Base-by-base conservation (phyloP, 2,113 vertebrate genomes). In the Anolis sagrei region DNA sequence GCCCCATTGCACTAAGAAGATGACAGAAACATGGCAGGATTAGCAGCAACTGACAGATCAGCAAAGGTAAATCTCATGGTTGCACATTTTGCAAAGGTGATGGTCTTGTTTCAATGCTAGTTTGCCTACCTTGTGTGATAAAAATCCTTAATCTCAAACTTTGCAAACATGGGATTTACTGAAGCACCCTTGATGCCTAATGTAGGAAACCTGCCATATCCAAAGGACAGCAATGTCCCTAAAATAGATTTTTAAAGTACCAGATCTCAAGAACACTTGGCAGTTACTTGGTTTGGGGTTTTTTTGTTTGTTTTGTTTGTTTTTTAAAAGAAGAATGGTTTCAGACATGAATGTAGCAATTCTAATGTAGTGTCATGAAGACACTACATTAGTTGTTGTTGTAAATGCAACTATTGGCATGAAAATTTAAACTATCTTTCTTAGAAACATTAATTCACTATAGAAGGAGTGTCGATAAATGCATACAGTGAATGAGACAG, bases 401-500 rank as follows among this genome's bases (percentile, higher is more conserved):
- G 4, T 74, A 89, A 51, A 86, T 39, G 0, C 0, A 13, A 72
- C 87, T 48, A 69, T 36, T 68, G 19, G 49, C 64, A 88, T 61
- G 48, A 68, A 86, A 87, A 14, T 36, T 39, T 48, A 3, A 89
- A 80, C 18, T 61, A 73, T 44, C 19, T 85, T 39, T 82, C 51
- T 72, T 64, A 86, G 77, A 48, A 84, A 36, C 25, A 87, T 66
- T 62, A 82, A 0, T 0, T 84, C 87, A 86, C 79, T 87, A 81
- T 48, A 90, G 90, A 23, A 39, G 68, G 76, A 78, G 34, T 61
- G 51, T 44, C 86, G 66, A 39, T 92, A 91, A 93, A 90, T 79
- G 76, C 84, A 81, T 34, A 76, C 34, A 68, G 77, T 76, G 78
- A 88, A 78, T 84, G 87, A 92, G 92, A 83, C 48, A 3, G 90